phyloP scores from a whole-genome alignment of 1,140 invertebrate genomes.

The Drosophila oshimai region DNA sequence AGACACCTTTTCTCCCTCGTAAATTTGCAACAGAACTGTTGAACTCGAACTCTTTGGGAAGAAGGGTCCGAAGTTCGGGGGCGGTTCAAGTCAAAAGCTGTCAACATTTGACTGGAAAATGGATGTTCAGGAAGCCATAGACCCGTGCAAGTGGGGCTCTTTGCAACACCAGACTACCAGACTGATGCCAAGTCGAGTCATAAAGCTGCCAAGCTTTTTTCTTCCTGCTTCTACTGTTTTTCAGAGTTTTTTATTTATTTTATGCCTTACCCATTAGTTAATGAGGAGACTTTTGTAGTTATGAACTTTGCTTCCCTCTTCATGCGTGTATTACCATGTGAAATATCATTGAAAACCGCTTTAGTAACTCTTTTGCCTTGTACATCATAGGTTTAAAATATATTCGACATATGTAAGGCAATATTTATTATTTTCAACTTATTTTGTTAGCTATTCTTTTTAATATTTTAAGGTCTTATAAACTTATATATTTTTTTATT shows the following conservation, averaged over 20 bases:
- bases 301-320: background rate
- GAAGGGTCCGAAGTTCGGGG: background rate
- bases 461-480: too few species aligned
- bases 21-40: conserved; percentile 19
- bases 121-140: conserved; percentile 50
- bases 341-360: too few species aligned
- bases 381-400: too few species aligned
- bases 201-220: conserved; percentile 33
- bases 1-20: conserved; percentile 9
- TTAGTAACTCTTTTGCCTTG: too few species aligned
- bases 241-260: background rate
- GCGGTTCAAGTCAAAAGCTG: conserved; percentile 34
- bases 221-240: conserved; percentile 30
- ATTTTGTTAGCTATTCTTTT: too few species aligned
- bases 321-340: too few species aligned
- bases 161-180: conserved; percentile 11
- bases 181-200: conserved; percentile 29
- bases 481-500: too few species aligned
- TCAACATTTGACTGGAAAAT: conserved; percentile 40
- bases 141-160: conserved; percentile 12
- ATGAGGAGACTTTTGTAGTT: background rate
- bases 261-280: conserved; percentile 10
- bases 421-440: too few species aligned
- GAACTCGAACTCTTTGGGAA: background rate
- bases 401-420: too few species aligned